phyloP scores from a whole-genome alignment of 2,888 invertebrate genomes.

The Himalopsyche kuldschensis region DNA sequence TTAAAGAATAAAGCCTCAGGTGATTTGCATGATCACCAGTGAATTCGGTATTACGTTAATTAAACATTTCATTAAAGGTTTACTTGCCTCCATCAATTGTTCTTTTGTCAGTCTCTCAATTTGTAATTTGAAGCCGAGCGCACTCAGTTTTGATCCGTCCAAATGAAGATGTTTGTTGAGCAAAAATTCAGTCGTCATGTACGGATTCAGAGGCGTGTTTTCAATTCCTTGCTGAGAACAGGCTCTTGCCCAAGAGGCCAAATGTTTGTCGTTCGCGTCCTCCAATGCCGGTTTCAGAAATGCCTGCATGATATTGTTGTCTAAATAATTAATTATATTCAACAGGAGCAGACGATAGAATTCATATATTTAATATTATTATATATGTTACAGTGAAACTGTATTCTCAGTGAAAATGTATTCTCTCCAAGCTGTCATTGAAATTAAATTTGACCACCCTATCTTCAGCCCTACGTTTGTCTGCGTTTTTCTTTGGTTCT shows the following conservation, averaged over 20 bases:
- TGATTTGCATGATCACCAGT: too few relatives aligned
- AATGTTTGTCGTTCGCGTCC: conserved; percentile 92
- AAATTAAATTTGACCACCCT: too few relatives aligned
- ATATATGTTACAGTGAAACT: too few relatives aligned
- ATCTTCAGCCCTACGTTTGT: too few relatives aligned
- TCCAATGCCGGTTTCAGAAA: conserved; percentile 81
- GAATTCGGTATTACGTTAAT: not conserved
- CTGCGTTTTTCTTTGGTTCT: too few relatives aligned
- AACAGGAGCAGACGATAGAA: too few relatives aligned
- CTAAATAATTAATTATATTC: not conserved
- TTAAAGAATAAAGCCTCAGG: too few relatives aligned
- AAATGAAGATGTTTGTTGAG: conserved; percentile 79
- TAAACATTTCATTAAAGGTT: not conserved
- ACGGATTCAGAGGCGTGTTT: conserved; percentile 88
- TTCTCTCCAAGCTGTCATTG: too few relatives aligned
- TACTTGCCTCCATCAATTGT: conserved; percentile 62
- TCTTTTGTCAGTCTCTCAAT: conserved; percentile 67
- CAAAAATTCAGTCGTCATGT: conserved; percentile 80
- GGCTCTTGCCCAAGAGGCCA: conserved; percentile 88
- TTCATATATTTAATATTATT: too few relatives aligned
- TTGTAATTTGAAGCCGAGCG: conserved; percentile 61
- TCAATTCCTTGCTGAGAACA: conserved; percentile 73
- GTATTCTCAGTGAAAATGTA: too few relatives aligned
- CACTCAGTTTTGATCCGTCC: conserved; percentile 67
- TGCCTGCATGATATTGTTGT: conserved; percentile 53